Percentiles rank a stretch among this genome's conserved stretches.
Conservation (phyloP, 2,888 invertebrate genomes). For the Tryphoninae sp. region DNA sequence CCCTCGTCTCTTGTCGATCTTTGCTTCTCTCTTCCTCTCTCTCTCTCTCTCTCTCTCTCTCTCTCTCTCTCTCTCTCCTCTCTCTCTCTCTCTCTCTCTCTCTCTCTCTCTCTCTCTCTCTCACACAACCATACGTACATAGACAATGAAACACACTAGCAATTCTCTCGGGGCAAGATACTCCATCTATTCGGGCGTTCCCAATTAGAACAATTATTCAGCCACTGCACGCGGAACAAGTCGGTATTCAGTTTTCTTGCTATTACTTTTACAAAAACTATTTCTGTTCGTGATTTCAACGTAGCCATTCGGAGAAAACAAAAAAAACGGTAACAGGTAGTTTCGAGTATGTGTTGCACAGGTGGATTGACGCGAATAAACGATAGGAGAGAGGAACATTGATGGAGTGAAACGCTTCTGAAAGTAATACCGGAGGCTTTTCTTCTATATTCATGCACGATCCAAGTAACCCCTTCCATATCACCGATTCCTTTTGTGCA, state of each 20-base stretch:
- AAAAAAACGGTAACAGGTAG: background rate
- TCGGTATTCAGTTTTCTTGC: constrained; percentile 17
- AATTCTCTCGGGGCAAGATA: constrained; percentile 7
- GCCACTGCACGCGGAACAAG: constrained; percentile 33
- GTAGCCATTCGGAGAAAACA: background rate
- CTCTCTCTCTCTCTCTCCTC: too few species aligned
- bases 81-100: constrained; percentile 26
- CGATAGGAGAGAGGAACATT: background rate
- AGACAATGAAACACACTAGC: too few species aligned
- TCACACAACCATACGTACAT: too few species aligned
- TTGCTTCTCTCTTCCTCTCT: background rate
- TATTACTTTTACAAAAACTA: constrained; percentile 16
- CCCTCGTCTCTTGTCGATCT: too few species aligned
- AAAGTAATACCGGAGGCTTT: background rate
- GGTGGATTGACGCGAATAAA: too few species aligned
- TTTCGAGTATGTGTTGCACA: too few species aligned
- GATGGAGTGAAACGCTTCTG: background rate
- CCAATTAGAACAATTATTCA: constrained; percentile 62
- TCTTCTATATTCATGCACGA: background rate
- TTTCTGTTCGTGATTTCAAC: constrained; percentile 7
- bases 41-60: too few species aligned
- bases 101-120: constrained; percentile 18
- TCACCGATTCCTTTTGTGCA: constrained; percentile 5
- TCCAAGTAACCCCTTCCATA: background rate
- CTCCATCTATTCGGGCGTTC: constrained; percentile 27